Conservation (phyloP, 1,140 invertebrate genomes). For the Bombus breviceps region DNA sequence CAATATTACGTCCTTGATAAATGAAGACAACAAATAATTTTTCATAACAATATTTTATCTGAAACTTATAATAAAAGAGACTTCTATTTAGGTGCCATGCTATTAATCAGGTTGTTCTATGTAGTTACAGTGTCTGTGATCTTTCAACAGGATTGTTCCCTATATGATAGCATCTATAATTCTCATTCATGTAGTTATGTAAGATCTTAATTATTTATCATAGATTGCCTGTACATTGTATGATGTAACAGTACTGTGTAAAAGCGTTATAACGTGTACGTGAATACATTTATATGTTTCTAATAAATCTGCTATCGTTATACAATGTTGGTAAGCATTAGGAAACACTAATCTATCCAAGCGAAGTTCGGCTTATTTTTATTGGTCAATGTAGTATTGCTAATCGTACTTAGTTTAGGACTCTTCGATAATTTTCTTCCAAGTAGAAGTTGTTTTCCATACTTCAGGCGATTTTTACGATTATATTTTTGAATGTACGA, state of each 20-base stretch:
- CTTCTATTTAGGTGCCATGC: slow-evolving; percentile 31
- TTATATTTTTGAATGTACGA: slow-evolving; percentile 73
- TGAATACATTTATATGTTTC: slow-evolving; percentile 68
- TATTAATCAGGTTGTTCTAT: slow-evolving; percentile 35
- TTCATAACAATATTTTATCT: slow-evolving; percentile 61
- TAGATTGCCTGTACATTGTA: slow-evolving; percentile 20
- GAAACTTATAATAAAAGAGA: slow-evolving; percentile 25
- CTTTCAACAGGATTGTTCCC: slow-evolving; percentile 41
- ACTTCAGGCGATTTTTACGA: slow-evolving; percentile 68
- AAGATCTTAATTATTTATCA: slow-evolving; percentile 57
- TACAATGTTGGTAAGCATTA: slow-evolving; percentile 18
- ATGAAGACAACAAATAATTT: slow-evolving; percentile 34
- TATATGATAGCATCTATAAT: slow-evolving; percentile 33
- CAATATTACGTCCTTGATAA: slow-evolving; percentile 33
- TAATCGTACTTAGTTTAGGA: slow-evolving; percentile 42
- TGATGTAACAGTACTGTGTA: slow-evolving; percentile 5
- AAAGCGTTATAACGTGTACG: slow-evolving; percentile 33
- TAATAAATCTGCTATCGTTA: slow-evolving; percentile 62
- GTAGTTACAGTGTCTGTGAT: slow-evolving; percentile 55
- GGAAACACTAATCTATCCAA: slow-evolving; percentile 66
- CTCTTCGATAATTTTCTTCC: slow-evolving; percentile 47
- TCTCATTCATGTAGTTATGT: slow-evolving; percentile 31
- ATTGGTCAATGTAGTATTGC: neutral
- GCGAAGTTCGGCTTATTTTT: slow-evolving; percentile 62
- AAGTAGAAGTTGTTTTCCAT: slow-evolving; percentile 59